These are phyloP conservation scores for Nowickia ferox DNA, from an alignment of 2,888 invertebrate genomes.

Conservation along the genomic window DNA sequence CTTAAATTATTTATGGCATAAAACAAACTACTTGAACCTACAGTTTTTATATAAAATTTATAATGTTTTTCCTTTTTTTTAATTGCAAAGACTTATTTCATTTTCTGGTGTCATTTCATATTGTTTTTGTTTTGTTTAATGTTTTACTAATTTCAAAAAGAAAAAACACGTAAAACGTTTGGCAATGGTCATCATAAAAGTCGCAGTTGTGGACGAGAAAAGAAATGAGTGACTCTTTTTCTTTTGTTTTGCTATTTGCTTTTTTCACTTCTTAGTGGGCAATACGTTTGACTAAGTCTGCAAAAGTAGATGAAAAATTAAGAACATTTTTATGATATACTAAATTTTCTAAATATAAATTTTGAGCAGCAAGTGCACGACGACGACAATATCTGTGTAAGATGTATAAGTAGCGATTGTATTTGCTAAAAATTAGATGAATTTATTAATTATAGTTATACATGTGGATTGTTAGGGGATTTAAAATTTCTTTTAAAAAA, in stretches of 20 bases:
- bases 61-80: constrained; percentile 30
- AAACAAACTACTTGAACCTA: constrained; percentile 76
- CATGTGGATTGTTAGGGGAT: constrained; percentile 24
- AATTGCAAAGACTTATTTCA: constrained; percentile 32
- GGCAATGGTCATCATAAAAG: constrained; percentile 59
- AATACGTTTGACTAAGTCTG: constrained; percentile 37
- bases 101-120: constrained; percentile 41
- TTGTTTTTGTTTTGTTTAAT: constrained; percentile 36
- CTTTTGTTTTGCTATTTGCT: constrained; percentile 18
- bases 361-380: constrained; percentile 68
- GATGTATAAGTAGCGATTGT: constrained; percentile 42
- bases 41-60: constrained; percentile 12
- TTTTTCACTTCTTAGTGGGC: constrained; percentile 41
- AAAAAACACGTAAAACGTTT: constrained; percentile 53
- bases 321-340: constrained; percentile 46
- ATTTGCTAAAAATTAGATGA: constrained; percentile 26
- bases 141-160: constrained; percentile 32
- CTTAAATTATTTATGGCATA: constrained; percentile 79
- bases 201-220: constrained; percentile 10
- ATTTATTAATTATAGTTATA: constrained; percentile 21
- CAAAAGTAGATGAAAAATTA: constrained; percentile 17
- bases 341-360: constrained; percentile 72
- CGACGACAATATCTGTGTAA: constrained; percentile 51
- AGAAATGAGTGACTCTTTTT: constrained; percentile 33
- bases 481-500: neutral